Percentiles rank a stretch among this genome's conserved stretches.
Evolutionary conservation across 2,888 invertebrate genomes (phyloP).

Genomic region (Mamestra brassicae): DNA sequence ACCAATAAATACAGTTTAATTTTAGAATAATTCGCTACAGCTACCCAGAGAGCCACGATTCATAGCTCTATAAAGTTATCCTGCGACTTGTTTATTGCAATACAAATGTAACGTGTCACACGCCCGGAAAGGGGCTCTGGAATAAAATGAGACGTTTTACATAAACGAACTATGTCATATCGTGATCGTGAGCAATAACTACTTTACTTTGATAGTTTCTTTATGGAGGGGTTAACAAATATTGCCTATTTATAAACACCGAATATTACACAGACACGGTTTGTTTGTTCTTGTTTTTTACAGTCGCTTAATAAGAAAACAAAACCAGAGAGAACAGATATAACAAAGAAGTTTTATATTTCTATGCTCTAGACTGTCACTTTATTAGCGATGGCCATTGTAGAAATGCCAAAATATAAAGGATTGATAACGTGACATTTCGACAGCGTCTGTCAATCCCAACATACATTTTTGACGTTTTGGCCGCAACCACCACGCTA

Average conservation of each 20-base stretch:
- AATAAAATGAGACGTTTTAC: slow-evolving; percentile 68
- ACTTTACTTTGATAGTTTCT: slow-evolving; percentile 58
- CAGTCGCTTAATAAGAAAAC: background rate
- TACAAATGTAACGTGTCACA: slow-evolving; percentile 74
- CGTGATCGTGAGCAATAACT: slow-evolving; percentile 61
- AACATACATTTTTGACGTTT: too few relatives aligned
- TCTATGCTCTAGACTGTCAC: too few relatives aligned
- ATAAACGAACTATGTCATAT: slow-evolving; percentile 57
- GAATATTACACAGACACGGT: slow-evolving; percentile 22
- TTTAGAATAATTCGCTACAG: slow-evolving; percentile 85
- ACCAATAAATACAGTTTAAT: slow-evolving; percentile 83
- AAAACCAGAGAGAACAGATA: background rate
- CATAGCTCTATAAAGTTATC: slow-evolving; percentile 78
- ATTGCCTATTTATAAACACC: slow-evolving; percentile 47
- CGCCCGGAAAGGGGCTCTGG: slow-evolving; percentile 60
- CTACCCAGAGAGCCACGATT: slow-evolving; percentile 74
- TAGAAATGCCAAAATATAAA: too few relatives aligned
- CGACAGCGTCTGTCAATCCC: too few relatives aligned
- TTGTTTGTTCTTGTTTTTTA: slow-evolving; percentile 22
- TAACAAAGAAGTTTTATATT: too few relatives aligned
- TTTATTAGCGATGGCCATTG: too few relatives aligned
- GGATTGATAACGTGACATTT: too few relatives aligned
- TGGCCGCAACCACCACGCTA: background rate
- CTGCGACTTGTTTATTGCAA: slow-evolving; percentile 76
- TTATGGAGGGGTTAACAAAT: slow-evolving; percentile 51